These are phyloP conservation scores for Amiota mariae DNA, from an alignment of 2,888 invertebrate genomes.

Conservation along the genomic window DNA sequence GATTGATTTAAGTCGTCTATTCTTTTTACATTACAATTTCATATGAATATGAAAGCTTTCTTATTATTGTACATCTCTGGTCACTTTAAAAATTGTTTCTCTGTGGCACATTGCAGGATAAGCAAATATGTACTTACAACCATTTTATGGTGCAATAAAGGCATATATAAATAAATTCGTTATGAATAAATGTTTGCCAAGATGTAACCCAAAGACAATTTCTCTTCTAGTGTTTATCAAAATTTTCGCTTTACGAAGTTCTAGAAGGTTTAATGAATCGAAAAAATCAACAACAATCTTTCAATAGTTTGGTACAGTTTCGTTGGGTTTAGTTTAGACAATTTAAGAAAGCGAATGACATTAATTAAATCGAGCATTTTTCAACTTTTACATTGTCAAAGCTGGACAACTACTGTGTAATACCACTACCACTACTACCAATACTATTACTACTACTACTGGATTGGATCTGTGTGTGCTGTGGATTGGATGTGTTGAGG, in stretches of 20 bases:
- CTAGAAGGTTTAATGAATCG: background rate
- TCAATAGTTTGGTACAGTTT: no score
- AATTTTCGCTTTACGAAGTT: background rate
- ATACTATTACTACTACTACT: no score
- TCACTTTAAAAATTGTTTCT: background rate
- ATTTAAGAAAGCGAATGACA: constrained; percentile 30
- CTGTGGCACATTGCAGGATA: background rate
- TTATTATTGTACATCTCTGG: background rate
- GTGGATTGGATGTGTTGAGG: no score
- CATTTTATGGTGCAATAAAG: background rate
- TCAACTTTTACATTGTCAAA: constrained; percentile 26
- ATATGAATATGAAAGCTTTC: no score
- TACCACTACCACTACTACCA: no score
- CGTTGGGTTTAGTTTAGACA: no score
- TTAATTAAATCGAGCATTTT: constrained; percentile 60
- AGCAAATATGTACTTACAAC: no score
- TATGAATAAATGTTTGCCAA: constrained; percentile 28
- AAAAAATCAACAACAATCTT: background rate
- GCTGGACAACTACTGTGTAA: background rate
- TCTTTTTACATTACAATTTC: no score
- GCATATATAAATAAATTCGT: constrained; percentile 29
- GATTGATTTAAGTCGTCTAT: no score
- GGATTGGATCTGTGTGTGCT: no score
- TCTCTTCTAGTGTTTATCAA: background rate
- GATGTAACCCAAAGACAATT: background rate